Conservation (phyloP, 2,797 vertebrate species). For the Rhabdomys pumilio region DNA sequence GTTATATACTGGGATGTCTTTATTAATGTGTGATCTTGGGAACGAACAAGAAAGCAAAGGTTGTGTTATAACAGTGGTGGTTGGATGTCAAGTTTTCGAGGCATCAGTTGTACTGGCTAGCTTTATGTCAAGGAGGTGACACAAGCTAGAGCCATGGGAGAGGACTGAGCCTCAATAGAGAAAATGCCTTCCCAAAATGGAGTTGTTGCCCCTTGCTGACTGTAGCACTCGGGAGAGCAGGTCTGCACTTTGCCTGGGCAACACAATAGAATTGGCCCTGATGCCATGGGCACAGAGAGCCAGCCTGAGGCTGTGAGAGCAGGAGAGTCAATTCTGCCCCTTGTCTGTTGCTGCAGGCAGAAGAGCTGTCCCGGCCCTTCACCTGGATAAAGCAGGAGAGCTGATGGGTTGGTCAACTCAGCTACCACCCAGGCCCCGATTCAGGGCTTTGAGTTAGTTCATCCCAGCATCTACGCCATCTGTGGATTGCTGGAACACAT, state of each 20-base stretch:
- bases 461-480: not conserved
- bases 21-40: not conserved
- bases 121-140: not conserved
- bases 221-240: not conserved
- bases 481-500: not conserved
- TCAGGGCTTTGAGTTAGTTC: not conserved
- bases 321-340: not conserved
- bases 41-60: not conserved
- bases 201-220: not conserved
- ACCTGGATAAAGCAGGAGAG: not conserved
- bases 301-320: not conserved
- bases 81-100: not conserved
- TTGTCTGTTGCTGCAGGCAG: not conserved
- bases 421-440: not conserved
- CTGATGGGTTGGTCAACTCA: not conserved
- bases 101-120: not conserved
- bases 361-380: not conserved
- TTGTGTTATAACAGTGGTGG: not conserved
- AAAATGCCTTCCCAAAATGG: not conserved
- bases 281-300: not conserved
- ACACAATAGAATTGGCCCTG: not conserved
- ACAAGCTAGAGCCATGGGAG: not conserved
- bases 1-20: not conserved
- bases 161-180: not conserved
- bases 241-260: not conserved